Evolutionary conservation across 2,888 invertebrate species (phyloP), one percentile per base, ranked within the genome.

Genomic region (Petrolisthes cinctipes): DNA sequence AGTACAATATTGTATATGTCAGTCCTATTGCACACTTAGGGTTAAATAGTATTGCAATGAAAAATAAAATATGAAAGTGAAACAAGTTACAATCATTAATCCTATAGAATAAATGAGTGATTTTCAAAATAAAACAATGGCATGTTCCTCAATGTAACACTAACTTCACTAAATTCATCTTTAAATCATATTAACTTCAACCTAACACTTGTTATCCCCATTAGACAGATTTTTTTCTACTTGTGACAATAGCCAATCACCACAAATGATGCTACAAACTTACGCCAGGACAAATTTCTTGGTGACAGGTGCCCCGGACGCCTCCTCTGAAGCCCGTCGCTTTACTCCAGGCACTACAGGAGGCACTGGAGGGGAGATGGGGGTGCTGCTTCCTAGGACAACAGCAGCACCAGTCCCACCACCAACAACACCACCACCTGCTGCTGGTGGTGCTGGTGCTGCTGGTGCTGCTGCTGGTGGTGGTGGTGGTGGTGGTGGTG

Each of bases 281-380:
- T 92, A 95, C 94, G 97, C 95, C 83, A 97, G 93, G 86, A 97
- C 95, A 93, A 97, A 97, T 92, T 97, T 97, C 93, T 98, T 97
- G 86, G 96, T 94, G 82, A 96, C 95, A 14, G 97, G 97, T 83
- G 96, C 96, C 0, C 94, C 94, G 91, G 94, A 94, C 82, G 93
- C 93, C 91, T 97, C 97, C 92, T 96, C 96, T 9, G 97, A 97
- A 17, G 96, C 95, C 90, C 97, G 94, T 89, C 97, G 94, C 92
- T 97, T 97, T 88, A 94, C 94, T 4, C 95, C 92, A 4, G 92
- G 89, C 76, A 91, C 90, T 54, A 90, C 91, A 1, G 91, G 91
- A 54, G 81, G 89, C 53, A 71, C 90, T 79, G 68, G 94, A 86
- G 95, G 94, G 2, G 94, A 94, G 85, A 94, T 93, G 9, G 92